phyloP scores from a whole-genome alignment of 2,113 vertebrate species.

The Empidonax traillii region DNA sequence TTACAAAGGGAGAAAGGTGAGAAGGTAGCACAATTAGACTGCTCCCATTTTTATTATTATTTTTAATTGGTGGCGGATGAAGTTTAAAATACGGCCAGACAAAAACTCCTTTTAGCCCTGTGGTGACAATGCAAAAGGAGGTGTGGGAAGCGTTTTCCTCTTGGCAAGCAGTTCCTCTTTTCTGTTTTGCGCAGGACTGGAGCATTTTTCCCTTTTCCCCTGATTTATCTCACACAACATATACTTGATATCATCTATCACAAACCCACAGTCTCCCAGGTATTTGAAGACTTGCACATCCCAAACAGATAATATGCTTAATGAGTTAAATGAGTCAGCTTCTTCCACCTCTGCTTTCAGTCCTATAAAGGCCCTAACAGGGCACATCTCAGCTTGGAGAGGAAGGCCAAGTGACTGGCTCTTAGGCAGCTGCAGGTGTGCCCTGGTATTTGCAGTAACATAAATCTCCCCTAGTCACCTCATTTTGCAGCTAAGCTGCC shows the following conservation, averaged over 20 bases:
- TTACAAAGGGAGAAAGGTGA: not conserved
- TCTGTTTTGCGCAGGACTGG: not conserved
- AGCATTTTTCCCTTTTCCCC: not conserved
- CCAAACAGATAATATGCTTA: not conserved
- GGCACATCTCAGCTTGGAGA: not conserved
- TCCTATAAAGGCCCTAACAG: not conserved
- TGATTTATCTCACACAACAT: not conserved
- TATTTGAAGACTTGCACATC: not conserved
- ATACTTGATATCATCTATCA: not conserved
- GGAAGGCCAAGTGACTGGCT: not conserved
- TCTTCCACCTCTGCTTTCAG: not conserved
- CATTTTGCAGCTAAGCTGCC: conserved; percentile 45
- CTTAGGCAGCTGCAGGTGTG: not conserved
- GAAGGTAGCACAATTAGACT: not conserved
- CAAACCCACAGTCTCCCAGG: not conserved
- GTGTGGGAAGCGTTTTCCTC: not conserved
- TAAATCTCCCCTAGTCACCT: conserved; percentile 47
- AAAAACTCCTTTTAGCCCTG: not conserved
- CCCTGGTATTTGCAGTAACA: conserved; percentile 6
- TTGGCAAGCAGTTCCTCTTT: not conserved
- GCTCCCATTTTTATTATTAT: not conserved
- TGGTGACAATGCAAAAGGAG: not conserved
- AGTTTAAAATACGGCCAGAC: not conserved
- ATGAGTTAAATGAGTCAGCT: not conserved
- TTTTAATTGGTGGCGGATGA: conserved; percentile 27